Base-by-base conservation (phyloP, 2,113 vertebrate genomes). In the Salvelinus sp. region DNA sequence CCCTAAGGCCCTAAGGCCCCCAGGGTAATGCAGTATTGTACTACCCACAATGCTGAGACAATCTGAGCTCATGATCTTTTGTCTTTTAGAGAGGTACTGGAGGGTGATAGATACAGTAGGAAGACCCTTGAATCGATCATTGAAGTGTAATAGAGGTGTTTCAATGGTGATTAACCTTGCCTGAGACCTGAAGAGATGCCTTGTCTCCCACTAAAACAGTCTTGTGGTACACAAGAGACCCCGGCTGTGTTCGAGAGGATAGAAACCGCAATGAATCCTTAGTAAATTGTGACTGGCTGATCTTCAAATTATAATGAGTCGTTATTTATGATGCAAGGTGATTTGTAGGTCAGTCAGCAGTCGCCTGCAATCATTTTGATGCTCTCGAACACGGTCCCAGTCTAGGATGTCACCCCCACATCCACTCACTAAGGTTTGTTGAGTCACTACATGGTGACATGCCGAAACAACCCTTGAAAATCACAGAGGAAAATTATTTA, bases 31-130 rank as follows among this genome's bases (percentile, higher is more conserved):
- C 33, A 70, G 73, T 69, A 74, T 54, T 79, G 82, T 74, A 84
- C 70, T 82, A 77, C 76, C 81, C 76, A 54, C 80, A 74, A 82
- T 83, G 78, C 50, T 70, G 79, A 85, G 80, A 66, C 76, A 80
- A 85, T 81, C 75, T 79, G 74, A 68, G 75, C 73, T 89, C 84
- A 85, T 88, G 85, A 85, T 73, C 76, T 75, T 71, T 69, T 76
- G 84, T 84, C 83, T 88, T 89, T 88, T 77, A 75, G 77, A 83
- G 82, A 82, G 76, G 82, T 81, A 80, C 57, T 72, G 79, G 75
- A 75, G 76, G 83, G 82, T 82, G 75, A 82, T 50, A 25, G 27
- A 50, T 63, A 69, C 60, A 76, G 28, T 22, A 76, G 48, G 48
- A 74, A 62, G n/a, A 67, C 66, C 72, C 44, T 38, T 68, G 20